A percentile compares a stretch with the other conserved stretches of the same genome.
Conservation (phyloP, 2,797 vertebrate genomes). For the Cichlasoma orientale region DNA sequence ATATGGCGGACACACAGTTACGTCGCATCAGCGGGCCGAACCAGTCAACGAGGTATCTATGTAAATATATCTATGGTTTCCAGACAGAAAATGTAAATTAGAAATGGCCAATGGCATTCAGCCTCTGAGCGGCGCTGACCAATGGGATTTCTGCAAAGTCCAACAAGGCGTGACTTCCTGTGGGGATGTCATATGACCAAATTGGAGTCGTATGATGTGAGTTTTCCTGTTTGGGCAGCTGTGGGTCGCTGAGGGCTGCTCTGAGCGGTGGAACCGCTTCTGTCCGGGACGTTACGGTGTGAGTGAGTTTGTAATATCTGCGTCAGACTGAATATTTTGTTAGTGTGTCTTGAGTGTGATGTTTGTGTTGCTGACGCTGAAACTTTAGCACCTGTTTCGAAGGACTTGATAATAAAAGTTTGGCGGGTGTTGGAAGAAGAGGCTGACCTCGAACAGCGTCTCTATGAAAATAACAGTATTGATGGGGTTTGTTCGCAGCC, state of each 20-base stretch:
- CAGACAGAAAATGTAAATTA: neutral
- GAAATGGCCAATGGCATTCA: conserved; percentile 16
- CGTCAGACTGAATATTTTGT: fast-evolving
- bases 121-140: neutral
- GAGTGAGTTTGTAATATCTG: neutral
- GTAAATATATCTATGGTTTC: neutral
- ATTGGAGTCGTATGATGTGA: conserved; percentile 58
- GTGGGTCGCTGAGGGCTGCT: fast-evolving
- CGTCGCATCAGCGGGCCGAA: no score
- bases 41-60: no score
- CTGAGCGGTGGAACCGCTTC: fast-evolving
- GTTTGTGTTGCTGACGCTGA: neutral
- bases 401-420: neutral
- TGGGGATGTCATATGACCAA: conserved; percentile 61
- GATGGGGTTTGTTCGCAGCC: fast-evolving
- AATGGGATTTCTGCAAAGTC: conserved; percentile 24
- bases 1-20: no score
- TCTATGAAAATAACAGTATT: neutral
- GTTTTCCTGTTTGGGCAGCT: fast-evolving
- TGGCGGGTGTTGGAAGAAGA: neutral
- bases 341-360: neutral
- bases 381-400: neutral
- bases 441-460: neutral
- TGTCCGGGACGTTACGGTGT: neutral
- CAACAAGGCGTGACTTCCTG: conserved; percentile 59